Evolutionary conservation across 92 coral and sea anemone species (phyloP).

Genomic region (Metridium senile): DNA sequence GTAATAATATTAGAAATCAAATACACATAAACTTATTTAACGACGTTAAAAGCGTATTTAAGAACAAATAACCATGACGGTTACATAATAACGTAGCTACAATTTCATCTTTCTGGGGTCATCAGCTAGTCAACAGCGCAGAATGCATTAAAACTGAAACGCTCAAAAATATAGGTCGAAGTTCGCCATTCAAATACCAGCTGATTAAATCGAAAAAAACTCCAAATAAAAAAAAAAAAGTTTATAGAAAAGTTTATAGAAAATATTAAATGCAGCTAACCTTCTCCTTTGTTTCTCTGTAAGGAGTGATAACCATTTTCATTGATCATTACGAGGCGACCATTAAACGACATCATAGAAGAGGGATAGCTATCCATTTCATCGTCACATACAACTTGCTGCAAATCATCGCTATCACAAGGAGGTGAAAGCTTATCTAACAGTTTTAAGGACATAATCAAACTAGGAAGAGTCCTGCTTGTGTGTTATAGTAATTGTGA

Average conservation of each 20-base stretch:
- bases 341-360: constrained; percentile 67
- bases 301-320: constrained; percentile 19
- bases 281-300: constrained; percentile 33
- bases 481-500: not conserved
- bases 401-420: constrained; percentile 25
- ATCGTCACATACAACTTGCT: constrained; percentile 20
- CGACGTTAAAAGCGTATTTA: too few relatives aligned
- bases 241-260: not conserved
- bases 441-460: constrained; percentile 30
- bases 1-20: too few relatives aligned
- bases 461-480: not conserved
- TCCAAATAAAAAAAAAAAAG: not conserved
- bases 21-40: too few relatives aligned
- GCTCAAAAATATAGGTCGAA: too few relatives aligned
- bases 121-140: too few relatives aligned
- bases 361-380: constrained; percentile 23
- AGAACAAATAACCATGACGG: too few relatives aligned
- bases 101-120: too few relatives aligned
- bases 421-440: constrained; percentile 43
- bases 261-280: not conserved
- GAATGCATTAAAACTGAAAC: too few relatives aligned
- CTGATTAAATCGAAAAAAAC: too few relatives aligned
- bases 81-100: too few relatives aligned
- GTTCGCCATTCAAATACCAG: too few relatives aligned
- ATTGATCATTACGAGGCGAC: constrained; percentile 64